Evolutionary conservation across 1,140 invertebrate species (phyloP), one percentile per base, ranked within the genome.

Genomic region (Lerema accius): DNA sequence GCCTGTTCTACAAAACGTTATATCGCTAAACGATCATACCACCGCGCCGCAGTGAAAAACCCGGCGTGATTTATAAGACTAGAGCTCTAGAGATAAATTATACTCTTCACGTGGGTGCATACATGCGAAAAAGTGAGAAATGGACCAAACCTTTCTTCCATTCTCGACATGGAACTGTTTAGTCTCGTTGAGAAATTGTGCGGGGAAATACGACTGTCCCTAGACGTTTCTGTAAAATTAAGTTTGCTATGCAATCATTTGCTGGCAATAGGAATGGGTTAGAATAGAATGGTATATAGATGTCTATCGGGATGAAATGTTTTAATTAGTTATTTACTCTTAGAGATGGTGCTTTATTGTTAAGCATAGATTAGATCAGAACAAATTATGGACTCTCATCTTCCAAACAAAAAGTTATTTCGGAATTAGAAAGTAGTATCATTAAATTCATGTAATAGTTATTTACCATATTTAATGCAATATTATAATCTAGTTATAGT

Each of bases 51-150:
- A n/a, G 69, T 80, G 69, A 80, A 80, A 82, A 82, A 78, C 77
- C 62, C 67, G 23, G 37, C 59, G 69, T 82, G 80, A 80, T 80
- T 82, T 82, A 82, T 79, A 71, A 71, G 67, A 50, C 69, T 65
- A 63, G 65, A 61, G 69, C 67, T 78, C 78, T 77, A 45, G 48
- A 73, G 74, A 81, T 81, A 78, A 81, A 81, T 81, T 81, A 80
- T 71, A 73, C 69, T 75, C 68, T 70, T 73, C 71, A 65, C 70
- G 58, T 65, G 66, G 76, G 67, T 81, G 78, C 78, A 81, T 73
- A 69, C 65, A 78, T 71, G 71, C 65, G 76, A 75, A 80, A 78
- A 73, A 70, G 69, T 81, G 71, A 81, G 73, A 69, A 78, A 78
- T 72, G 69, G 68, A 62, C 63, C 39, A 42, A 63, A n/a, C 49